phyloP scores from a whole-genome alignment of 2,888 invertebrate species.

The Polyploca ridens region DNA sequence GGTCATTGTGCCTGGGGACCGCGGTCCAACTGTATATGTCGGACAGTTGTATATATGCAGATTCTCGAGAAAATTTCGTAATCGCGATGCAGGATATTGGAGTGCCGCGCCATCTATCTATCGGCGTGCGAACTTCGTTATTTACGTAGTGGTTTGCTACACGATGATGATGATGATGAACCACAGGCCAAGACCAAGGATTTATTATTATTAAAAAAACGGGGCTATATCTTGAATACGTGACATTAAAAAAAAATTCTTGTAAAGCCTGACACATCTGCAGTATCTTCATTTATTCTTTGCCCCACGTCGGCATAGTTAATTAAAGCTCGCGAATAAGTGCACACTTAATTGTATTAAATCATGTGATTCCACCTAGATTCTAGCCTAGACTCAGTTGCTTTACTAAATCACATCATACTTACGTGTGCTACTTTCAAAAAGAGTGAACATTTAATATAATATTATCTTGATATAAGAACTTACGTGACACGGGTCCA shows the following conservation, averaged over 20 bases:
- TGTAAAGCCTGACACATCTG: neutral
- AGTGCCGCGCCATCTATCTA: too few relatives aligned
- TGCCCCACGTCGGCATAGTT: constrained; percentile 50
- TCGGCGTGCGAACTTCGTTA: too few relatives aligned
- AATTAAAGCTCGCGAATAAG: constrained; percentile 62
- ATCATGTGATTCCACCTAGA: constrained; percentile 51
- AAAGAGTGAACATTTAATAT: constrained; percentile 37
- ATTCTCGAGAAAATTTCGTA: too few relatives aligned
- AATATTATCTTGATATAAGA: constrained; percentile 23
- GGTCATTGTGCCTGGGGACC: too few relatives aligned
- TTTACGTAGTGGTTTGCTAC: too few relatives aligned
- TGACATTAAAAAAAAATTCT: neutral
- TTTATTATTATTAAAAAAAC: too few relatives aligned
- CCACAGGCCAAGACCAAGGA: too few relatives aligned
- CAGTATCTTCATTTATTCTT: constrained; percentile 28
- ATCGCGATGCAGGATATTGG: too few relatives aligned
- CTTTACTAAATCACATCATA: constrained; percentile 49
- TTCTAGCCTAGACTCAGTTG: constrained; percentile 25
- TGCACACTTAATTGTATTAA: constrained; percentile 62
- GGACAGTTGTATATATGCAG: too few relatives aligned
- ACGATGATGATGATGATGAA: too few relatives aligned
- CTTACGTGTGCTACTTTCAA: constrained; percentile 30
- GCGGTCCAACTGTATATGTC: too few relatives aligned
- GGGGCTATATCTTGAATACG: too few relatives aligned
- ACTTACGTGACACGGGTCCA: constrained; percentile 25